These are phyloP conservation scores for Trachymyrmex cornetzi DNA, from an alignment of 1,140 invertebrate species.

Conservation along the genomic window DNA sequence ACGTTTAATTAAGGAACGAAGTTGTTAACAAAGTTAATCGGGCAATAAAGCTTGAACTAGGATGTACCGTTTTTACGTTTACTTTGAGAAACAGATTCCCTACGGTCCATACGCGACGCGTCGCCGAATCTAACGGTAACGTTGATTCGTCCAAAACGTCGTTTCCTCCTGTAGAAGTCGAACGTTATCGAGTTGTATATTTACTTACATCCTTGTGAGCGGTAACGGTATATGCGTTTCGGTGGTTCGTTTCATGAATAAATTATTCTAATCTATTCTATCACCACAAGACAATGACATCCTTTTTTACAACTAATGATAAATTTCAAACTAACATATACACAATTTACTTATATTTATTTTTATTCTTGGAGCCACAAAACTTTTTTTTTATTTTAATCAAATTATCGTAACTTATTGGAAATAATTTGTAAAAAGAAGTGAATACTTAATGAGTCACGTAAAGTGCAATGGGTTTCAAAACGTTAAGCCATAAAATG, in stretches of 20 bases:
- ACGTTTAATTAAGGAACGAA: not conserved
- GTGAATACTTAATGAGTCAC: not conserved
- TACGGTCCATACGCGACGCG: slow-evolving; percentile 62
- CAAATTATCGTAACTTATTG: not conserved
- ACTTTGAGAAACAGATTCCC: slow-evolving; percentile 33
- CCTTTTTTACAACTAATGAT: not conserved
- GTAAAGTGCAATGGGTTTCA: not conserved
- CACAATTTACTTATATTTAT: too few relatives aligned
- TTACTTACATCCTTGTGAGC: slow-evolving; percentile 75
- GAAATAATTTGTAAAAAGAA: not conserved
- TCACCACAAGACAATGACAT: slow-evolving; percentile 50
- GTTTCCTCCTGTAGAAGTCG: slow-evolving; percentile 58
- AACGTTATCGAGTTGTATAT: slow-evolving; percentile 64
- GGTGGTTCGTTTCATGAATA: slow-evolving; percentile 81
- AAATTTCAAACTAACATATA: not conserved
- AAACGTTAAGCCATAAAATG: not conserved
- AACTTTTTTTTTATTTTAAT: too few relatives aligned
- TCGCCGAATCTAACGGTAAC: slow-evolving; percentile 77
- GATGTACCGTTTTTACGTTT: not conserved
- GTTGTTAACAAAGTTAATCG: not conserved
- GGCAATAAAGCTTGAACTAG: not conserved
- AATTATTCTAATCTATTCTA: slow-evolving; percentile 80
- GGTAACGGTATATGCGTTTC: slow-evolving; percentile 83
- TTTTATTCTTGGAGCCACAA: too few relatives aligned
- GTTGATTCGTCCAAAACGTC: slow-evolving; percentile 80